phyloP scores from a whole-genome alignment of 2,888 invertebrate genomes.

The Copidosoma aretas region DNA sequence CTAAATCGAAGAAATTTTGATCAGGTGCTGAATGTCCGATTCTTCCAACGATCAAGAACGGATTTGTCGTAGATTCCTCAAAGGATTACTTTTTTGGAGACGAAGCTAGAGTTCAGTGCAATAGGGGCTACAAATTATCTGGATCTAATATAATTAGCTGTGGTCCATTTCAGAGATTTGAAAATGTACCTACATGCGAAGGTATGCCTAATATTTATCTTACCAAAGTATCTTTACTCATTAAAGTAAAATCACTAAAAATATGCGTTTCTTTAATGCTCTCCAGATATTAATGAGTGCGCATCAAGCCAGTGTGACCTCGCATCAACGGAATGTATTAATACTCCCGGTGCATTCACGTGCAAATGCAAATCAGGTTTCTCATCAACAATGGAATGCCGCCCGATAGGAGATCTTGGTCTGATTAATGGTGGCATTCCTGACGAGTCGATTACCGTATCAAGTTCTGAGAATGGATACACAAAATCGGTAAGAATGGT shows the following conservation, averaged over 20 bases:
- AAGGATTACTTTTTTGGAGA: constrained; percentile 84
- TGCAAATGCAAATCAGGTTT: constrained; percentile 88
- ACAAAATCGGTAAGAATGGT: constrained; percentile 72
- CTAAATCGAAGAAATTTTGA: constrained; percentile 21
- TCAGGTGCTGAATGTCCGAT: constrained; percentile 73
- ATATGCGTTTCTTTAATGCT: constrained; percentile 9
- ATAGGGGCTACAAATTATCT: constrained; percentile 85
- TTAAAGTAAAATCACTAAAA: neutral
- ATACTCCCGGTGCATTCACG: constrained; percentile 86
- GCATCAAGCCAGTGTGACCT: constrained; percentile 86
- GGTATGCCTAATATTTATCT: too few species aligned
- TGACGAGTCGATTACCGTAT: constrained; percentile 86
- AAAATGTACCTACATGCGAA: constrained; percentile 85
- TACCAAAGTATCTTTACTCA: neutral
- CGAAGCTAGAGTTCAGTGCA: constrained; percentile 90
- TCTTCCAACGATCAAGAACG: constrained; percentile 84
- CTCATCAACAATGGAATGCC: constrained; percentile 83
- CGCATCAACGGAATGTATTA: constrained; percentile 89
- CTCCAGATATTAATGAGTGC: constrained; percentile 85
- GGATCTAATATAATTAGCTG: constrained; percentile 85
- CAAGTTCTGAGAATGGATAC: constrained; percentile 82
- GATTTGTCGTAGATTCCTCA: constrained; percentile 81
- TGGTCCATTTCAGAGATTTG: constrained; percentile 83
- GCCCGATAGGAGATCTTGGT: constrained; percentile 89
- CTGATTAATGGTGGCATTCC: constrained; percentile 88